These are phyloP conservation scores for Papilio gigon DNA, from an alignment of 2,888 invertebrate species.

Conservation along the genomic window DNA sequence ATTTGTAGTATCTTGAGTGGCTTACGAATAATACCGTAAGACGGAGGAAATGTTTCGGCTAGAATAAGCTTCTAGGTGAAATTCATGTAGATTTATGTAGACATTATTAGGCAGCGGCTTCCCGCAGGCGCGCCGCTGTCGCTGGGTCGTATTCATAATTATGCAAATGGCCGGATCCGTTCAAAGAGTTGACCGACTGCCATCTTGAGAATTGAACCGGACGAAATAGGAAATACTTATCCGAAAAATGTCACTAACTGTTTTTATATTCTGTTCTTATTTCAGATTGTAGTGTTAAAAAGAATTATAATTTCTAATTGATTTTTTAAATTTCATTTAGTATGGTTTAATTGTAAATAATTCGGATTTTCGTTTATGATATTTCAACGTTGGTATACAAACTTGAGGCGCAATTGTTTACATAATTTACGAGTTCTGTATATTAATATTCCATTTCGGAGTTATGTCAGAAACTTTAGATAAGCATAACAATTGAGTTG, in stretches of 20 bases:
- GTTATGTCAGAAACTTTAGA: conserved; percentile 16
- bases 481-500: conserved; percentile 10
- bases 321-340: too few species aligned
- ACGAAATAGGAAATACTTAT: neutral
- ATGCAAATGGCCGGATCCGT: conserved; percentile 23
- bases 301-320: too few species aligned
- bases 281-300: neutral
- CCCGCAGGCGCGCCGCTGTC: conserved; percentile 1
- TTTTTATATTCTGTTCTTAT: neutral
- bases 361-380: too few species aligned
- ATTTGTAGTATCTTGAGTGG: neutral
- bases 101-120: conserved; percentile 23
- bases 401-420: conserved; percentile 2
- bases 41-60: neutral
- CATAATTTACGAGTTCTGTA: conserved; percentile 1
- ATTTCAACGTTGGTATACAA: neutral
- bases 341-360: too few species aligned
- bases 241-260: neutral
- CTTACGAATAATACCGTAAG: neutral
- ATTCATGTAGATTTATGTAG: conserved; percentile 27
- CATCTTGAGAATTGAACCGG: neutral
- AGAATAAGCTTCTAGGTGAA: conserved; percentile 11
- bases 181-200: conserved; percentile 17
- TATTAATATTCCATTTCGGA: conserved; percentile 7
- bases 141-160: conserved; percentile 9